These are phyloP conservation scores for Trachelus stipa DNA, from an alignment of 2,888 invertebrate species.

Conservation along the genomic window DNA sequence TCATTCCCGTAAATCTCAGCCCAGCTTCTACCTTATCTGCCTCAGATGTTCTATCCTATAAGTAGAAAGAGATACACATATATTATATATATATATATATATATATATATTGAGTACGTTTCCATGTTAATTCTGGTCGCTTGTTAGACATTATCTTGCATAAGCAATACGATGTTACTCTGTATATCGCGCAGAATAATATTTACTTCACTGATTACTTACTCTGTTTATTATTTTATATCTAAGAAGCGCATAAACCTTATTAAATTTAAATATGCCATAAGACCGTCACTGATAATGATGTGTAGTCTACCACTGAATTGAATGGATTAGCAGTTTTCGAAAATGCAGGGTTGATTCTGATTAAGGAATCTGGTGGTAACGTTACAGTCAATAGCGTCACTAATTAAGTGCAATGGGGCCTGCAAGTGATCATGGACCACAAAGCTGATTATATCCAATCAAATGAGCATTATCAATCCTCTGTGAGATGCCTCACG, in stretches of 20 bases:
- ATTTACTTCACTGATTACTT: background rate
- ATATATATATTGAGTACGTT: background rate
- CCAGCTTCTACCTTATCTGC: background rate
- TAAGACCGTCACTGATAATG: background rate
- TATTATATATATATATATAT: background rate
- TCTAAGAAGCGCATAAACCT: background rate
- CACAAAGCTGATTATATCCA: slow-evolving; percentile 20
- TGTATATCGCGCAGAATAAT: background rate
- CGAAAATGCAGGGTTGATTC: slow-evolving; percentile 9
- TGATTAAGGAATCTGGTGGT: slow-evolving; percentile 17
- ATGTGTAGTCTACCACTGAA: background rate
- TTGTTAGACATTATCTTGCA: background rate
- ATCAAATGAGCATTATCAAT: slow-evolving; percentile 18
- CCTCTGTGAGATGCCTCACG: slow-evolving; percentile 9
- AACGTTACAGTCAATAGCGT: slow-evolving; percentile 13
- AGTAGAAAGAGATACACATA: background rate
- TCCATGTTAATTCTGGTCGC: background rate
- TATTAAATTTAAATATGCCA: no score
- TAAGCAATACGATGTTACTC: background rate
- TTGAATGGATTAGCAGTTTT: background rate
- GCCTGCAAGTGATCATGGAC: slow-evolving; percentile 14
- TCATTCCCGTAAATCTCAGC: background rate
- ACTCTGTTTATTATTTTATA: background rate
- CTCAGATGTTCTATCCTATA: background rate
- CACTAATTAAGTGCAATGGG: slow-evolving; percentile 11